Conservation (phyloP, 35 echinoderm and acorn worm species). For the Anneissia japonica region DNA sequence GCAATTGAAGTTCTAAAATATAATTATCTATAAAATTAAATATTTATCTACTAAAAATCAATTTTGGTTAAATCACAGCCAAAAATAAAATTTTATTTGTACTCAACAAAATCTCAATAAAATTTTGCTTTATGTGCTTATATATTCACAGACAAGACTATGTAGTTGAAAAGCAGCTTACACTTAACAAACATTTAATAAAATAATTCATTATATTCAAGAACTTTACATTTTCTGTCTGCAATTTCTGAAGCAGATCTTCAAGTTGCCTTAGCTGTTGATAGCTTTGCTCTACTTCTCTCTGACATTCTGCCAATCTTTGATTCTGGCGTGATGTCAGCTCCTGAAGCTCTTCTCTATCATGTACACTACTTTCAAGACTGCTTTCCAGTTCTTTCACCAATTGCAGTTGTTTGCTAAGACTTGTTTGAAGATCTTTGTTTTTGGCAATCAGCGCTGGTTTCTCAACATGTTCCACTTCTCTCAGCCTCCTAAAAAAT, state of each 20-base stretch:
- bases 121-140: no score
- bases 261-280: slow-evolving; percentile 40
- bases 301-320: slow-evolving; percentile 43
- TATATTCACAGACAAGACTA: no score
- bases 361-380: slow-evolving; percentile 3
- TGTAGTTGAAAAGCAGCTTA: no score
- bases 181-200: no score
- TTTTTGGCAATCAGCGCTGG: not conserved
- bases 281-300: slow-evolving; percentile 57
- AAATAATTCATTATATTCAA: no score
- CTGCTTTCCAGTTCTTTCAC: not conserved
- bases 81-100: no score
- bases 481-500: not conserved
- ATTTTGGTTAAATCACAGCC: no score
- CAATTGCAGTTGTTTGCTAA: not conserved
- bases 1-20: no score
- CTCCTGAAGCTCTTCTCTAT: slow-evolving; percentile 61
- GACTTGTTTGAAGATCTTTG: slow-evolving; percentile 23
- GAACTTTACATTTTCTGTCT: slow-evolving; percentile 30
- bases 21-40: no score
- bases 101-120: no score
- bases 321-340: slow-evolving; percentile 51
- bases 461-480: not conserved
- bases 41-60: no score
- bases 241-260: slow-evolving; percentile 10